phyloP scores from a whole-genome alignment of 2,113 vertebrate genomes.

The Grammomys dolichurus region DNA sequence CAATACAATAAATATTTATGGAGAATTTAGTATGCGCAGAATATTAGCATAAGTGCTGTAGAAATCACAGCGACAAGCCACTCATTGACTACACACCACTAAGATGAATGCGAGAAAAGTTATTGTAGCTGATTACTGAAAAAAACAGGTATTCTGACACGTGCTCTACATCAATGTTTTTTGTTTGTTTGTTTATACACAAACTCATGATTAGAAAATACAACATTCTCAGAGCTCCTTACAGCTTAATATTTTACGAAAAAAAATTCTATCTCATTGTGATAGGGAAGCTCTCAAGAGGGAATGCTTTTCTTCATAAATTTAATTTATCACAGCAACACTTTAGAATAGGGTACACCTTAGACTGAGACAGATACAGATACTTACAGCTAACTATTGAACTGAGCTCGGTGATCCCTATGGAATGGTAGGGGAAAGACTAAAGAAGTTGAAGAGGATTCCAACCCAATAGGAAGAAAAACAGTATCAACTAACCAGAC shows the following conservation, averaged over 20 bases:
- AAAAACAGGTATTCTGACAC: neutral
- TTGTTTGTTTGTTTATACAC: neutral
- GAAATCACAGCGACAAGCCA: constrained; percentile 2
- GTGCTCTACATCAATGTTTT: neutral
- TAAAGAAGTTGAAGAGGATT: too few relatives aligned
- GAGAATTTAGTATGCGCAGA: neutral
- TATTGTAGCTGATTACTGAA: neutral
- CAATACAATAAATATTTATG: constrained; percentile 46
- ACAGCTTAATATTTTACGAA: constrained; percentile 31
- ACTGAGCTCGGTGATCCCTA: too few relatives aligned
- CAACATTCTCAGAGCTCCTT: neutral
- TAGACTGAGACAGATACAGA: too few relatives aligned
- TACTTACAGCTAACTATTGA: too few relatives aligned
- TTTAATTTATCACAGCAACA: neutral
- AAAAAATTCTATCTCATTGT: constrained; percentile 3
- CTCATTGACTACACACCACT: neutral
- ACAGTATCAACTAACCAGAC: too few relatives aligned
- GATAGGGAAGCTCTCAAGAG: neutral
- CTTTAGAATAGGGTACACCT: neutral
- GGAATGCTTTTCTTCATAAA: neutral
- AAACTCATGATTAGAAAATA: neutral
- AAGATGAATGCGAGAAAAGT: neutral
- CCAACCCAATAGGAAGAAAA: too few relatives aligned
- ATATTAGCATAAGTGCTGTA: neutral
- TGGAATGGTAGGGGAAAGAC: too few relatives aligned